Evolutionary conservation across 2,888 invertebrate genomes (phyloP).

Genomic region (Lasioglossum marginatum): DNA sequence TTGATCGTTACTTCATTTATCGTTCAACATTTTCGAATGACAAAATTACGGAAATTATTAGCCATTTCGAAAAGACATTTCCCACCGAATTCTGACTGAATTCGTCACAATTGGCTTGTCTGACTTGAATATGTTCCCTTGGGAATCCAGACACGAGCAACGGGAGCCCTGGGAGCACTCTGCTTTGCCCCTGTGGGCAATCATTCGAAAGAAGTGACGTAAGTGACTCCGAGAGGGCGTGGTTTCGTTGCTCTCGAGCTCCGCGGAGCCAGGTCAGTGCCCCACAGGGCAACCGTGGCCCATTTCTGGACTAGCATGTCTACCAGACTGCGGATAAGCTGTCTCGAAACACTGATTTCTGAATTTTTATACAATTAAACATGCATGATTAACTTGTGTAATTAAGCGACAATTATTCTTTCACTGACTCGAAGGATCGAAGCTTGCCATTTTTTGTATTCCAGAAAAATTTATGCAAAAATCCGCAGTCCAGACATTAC

Average conservation of each 20-base stretch:
- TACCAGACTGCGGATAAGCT: constrained; percentile 2
- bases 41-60: too few relatives aligned
- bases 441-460: not conserved
- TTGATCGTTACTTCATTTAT: too few relatives aligned
- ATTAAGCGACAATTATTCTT: not conserved
- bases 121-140: not conserved
- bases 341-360: not conserved
- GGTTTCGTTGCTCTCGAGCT: not conserved
- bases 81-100: too few relatives aligned
- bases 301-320: not conserved
- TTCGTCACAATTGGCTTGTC: not conserved
- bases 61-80: not conserved
- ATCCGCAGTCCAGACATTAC: constrained; percentile 10
- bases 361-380: not conserved
- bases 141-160: not conserved
- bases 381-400: not conserved
- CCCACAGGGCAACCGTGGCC: not conserved
- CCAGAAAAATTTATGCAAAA: not conserved
- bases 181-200: not conserved
- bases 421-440: not conserved
- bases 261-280: not conserved
- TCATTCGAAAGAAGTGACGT: not conserved
- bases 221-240: not conserved
- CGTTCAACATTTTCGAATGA: too few relatives aligned
- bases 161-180: not conserved